phyloP scores from a whole-genome alignment of 1,140 invertebrate species.

The Aradophagus sp. region DNA sequence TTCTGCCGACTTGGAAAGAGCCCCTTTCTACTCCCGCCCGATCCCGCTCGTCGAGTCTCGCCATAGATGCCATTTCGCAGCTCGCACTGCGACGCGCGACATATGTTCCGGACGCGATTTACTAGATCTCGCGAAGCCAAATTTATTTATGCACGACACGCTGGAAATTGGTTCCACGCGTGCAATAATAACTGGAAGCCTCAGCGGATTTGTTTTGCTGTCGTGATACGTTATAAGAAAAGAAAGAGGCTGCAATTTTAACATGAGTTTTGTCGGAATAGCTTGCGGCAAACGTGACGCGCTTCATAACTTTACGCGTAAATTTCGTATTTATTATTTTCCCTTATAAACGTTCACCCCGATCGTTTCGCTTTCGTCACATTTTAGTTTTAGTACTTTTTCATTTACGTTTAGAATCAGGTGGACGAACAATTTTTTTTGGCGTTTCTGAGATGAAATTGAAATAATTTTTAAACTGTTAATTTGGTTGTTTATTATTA shows the following conservation, averaged over 20 bases:
- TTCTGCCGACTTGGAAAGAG: conserved; percentile 55
- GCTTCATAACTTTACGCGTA: conserved; percentile 30
- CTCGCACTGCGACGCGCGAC: conserved; percentile 49
- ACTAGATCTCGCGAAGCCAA: conserved; percentile 49
- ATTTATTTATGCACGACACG: conserved; percentile 56
- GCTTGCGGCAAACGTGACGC: conserved; percentile 34
- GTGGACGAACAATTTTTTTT: no score
- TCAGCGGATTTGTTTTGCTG: conserved; percentile 34
- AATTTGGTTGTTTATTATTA: no score
- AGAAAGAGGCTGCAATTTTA: conserved; percentile 31
- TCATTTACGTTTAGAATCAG: no score
- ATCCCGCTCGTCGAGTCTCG: conserved; percentile 29
- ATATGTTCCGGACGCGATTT: conserved; percentile 56
- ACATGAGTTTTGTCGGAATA: conserved; percentile 46
- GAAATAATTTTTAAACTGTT: no score
- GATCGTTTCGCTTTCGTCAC: conserved; percentile 24
- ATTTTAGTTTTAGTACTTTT: no score
- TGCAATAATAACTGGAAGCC: conserved; percentile 41
- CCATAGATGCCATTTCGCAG: conserved; percentile 39
- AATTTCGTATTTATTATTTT: conserved; percentile 35
- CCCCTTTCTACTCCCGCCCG: conserved; percentile 38
- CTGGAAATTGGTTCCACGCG: conserved; percentile 53
- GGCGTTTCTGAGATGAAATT: no score
- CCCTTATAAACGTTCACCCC: conserved; percentile 17
- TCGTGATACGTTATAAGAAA: conserved; percentile 47